A percentile compares a stretch with the other conserved stretches of the same genome.
Evolutionary conservation across 2,797 vertebrate species (phyloP).

Genomic region (Anas acuta): DNA sequence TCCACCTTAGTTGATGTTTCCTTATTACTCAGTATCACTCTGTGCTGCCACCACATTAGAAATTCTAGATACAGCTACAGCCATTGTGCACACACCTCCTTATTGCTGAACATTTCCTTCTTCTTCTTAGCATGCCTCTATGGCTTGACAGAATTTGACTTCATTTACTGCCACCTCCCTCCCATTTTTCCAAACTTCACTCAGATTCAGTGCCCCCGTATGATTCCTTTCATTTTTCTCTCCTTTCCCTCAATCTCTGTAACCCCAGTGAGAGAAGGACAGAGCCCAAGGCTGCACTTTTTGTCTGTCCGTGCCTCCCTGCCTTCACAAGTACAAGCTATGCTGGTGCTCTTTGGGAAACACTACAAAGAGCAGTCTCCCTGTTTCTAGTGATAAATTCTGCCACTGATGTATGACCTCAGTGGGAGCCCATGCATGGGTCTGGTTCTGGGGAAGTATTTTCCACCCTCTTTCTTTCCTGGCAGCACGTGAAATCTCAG

Average conservation of each 20-base stretch:
- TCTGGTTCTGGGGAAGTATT: neutral
- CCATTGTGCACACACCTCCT: neutral
- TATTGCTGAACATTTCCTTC: neutral
- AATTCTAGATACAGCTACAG: neutral
- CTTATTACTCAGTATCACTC: neutral
- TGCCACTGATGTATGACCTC: neutral
- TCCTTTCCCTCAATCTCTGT: neutral
- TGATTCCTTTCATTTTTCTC: neutral
- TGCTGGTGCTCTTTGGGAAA: neutral
- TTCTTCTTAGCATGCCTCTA: neutral
- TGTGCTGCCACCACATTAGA: neutral
- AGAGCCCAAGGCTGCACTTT: neutral
- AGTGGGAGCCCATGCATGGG: neutral
- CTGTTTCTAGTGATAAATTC: neutral
- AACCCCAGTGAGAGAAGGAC: neutral
- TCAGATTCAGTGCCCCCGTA: neutral
- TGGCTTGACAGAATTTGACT: neutral
- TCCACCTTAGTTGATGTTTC: neutral
- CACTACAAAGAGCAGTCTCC: neutral
- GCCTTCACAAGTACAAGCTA: neutral
- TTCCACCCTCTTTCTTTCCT: neutral
- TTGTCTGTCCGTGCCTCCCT: neutral
- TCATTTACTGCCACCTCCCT: neutral
- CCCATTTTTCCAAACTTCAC: neutral
- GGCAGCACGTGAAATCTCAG: neutral